A percentile compares a stretch with the other conserved stretches of the same genome.
These are phyloP conservation scores for Melieria omissa DNA, from an alignment of 2,888 invertebrate genomes.

Conservation along the genomic window DNA sequence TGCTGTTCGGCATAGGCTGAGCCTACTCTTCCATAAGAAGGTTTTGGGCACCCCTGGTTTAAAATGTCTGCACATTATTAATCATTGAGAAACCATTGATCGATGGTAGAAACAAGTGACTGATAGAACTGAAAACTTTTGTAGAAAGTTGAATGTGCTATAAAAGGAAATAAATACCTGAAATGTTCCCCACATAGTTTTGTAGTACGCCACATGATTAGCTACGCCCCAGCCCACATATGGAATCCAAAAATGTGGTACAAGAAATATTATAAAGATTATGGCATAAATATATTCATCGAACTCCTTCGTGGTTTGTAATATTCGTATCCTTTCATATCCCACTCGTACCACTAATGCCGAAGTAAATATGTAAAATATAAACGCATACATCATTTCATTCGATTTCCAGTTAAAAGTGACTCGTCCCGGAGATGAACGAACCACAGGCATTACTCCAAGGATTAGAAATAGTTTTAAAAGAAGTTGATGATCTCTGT, in stretches of 20 bases:
- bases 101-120: no score
- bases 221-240: constrained; percentile 78
- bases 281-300: constrained; percentile 78
- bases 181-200: constrained; percentile 76
- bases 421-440: constrained; percentile 70
- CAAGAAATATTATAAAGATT: constrained; percentile 73
- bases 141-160: no score
- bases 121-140: no score
- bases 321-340: constrained; percentile 72
- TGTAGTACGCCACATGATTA: constrained; percentile 74
- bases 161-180: constrained; percentile 67
- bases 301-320: constrained; percentile 72
- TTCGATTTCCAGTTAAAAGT: constrained; percentile 74
- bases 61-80: no score
- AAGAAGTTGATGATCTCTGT: constrained; percentile 74
- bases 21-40: no score
- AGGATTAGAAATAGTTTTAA: constrained; percentile 72
- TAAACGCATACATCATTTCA: constrained; percentile 73
- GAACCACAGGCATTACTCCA: constrained; percentile 75
- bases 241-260: constrained; percentile 76
- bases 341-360: constrained; percentile 72
- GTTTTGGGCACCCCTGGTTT: no score
- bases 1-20: no score
- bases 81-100: no score
- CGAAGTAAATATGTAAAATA: constrained; percentile 72